phyloP scores from a whole-genome alignment of 2,888 invertebrate species.

The Abrostola tripartita region DNA sequence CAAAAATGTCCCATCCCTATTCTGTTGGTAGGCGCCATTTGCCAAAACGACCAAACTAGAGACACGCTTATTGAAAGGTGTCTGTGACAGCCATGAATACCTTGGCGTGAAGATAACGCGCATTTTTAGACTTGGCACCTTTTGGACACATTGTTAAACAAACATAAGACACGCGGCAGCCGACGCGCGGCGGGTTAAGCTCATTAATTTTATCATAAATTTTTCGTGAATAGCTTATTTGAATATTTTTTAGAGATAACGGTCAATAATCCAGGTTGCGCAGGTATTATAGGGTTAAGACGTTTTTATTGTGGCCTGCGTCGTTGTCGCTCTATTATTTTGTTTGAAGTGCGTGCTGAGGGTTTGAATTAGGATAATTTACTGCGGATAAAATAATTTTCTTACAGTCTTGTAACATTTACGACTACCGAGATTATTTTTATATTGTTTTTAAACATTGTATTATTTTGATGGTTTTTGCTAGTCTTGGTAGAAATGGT shows the following conservation, averaged over 20 bases:
- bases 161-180: conserved; percentile 19
- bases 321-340: conserved; percentile 40
- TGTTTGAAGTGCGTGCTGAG: conserved; percentile 34
- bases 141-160: conserved; percentile 33
- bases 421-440: conserved; percentile 1
- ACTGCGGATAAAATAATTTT: conserved; percentile 34
- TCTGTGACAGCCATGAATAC: conserved; percentile 65
- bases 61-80: conserved; percentile 72
- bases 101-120: conserved; percentile 60
- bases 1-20: conserved; percentile 57
- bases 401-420: conserved; percentile 23
- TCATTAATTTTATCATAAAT: conserved; percentile 39
- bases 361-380: conserved; percentile 30
- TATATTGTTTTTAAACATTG: not conserved
- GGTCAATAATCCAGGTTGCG: conserved; percentile 24
- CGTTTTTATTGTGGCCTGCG: conserved; percentile 39
- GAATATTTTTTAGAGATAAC: conserved; percentile 33
- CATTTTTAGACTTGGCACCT: conserved; percentile 75
- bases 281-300: conserved; percentile 45
- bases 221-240: conserved; percentile 35
- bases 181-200: conserved; percentile 11
- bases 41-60: conserved; percentile 75
- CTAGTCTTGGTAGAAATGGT: not conserved
- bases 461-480: not conserved
- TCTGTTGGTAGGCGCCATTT: conserved; percentile 73